phyloP scores from a whole-genome alignment of 2,888 invertebrate genomes.

The Drosophila antonietae region DNA sequence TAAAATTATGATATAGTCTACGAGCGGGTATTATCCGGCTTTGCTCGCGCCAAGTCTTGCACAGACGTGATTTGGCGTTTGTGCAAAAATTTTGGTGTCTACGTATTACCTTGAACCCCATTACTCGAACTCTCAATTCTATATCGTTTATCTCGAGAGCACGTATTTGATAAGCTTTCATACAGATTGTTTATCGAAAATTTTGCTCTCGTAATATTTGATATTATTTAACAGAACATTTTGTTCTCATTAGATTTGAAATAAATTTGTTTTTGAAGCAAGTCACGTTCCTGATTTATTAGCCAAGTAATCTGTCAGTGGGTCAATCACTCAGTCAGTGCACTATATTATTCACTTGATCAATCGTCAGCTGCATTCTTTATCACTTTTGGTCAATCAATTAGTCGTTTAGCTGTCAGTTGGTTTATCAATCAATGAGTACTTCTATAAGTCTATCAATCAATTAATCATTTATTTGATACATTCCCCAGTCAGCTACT shows the following conservation, averaged over 20 bases:
- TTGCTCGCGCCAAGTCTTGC: conserved; percentile 1
- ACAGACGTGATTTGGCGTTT: background rate
- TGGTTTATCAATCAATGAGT: background rate
- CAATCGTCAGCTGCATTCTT: background rate
- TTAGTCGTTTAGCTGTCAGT: background rate
- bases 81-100: background rate
- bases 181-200: background rate
- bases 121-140: background rate
- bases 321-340: background rate
- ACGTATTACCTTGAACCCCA: background rate
- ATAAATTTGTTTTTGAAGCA: too few relatives aligned
- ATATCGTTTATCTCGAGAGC: background rate
- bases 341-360: background rate
- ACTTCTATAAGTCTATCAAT: background rate
- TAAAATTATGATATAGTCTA: conserved; percentile 8
- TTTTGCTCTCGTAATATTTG: background rate
- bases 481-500: background rate
- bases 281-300: background rate
- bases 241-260: background rate
- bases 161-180: conserved; percentile 3
- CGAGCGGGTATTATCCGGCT: conserved; percentile 3
- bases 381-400: background rate
- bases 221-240: too few relatives aligned
- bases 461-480: background rate
- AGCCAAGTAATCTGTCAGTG: background rate